phyloP scores from a whole-genome alignment of 2,797 vertebrate species.

The Thalassophryne amazonica region DNA sequence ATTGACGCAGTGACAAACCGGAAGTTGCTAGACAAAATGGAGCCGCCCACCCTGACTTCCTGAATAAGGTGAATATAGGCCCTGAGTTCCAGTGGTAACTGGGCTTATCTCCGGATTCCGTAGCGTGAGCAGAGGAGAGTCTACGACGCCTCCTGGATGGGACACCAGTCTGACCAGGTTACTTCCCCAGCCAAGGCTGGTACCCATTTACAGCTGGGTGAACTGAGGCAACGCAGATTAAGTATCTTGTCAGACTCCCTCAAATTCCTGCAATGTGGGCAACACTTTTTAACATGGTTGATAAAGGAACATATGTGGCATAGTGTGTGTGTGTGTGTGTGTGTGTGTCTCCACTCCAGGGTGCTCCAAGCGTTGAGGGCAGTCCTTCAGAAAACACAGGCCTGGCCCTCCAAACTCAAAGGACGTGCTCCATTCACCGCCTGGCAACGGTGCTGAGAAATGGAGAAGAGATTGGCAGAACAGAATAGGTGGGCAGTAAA shows the following conservation, averaged over 20 bases:
- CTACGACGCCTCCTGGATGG: too few species aligned
- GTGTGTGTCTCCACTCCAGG: constrained; percentile 72
- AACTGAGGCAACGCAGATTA: too few species aligned
- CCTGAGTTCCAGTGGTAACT: too few species aligned
- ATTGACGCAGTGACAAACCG: too few species aligned
- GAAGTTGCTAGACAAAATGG: too few species aligned
- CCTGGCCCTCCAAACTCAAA: constrained; percentile 74
- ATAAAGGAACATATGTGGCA: constrained; percentile 62
- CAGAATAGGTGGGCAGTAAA: constrained; percentile 76
- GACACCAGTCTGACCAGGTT: too few species aligned
- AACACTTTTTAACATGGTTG: constrained; percentile 38
- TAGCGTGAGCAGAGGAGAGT: too few species aligned
- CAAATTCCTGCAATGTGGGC: constrained; percentile 19
- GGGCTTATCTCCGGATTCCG: too few species aligned
- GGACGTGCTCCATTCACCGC: constrained; percentile 65
- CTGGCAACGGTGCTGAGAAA: constrained; percentile 72
- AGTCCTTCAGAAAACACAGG: constrained; percentile 75
- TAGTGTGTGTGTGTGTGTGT: constrained; percentile 27
- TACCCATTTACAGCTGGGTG: too few species aligned
- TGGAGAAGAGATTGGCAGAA: constrained; percentile 71
- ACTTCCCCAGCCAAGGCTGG: too few species aligned
- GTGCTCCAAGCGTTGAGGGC: constrained; percentile 77
- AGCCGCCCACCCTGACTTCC: too few species aligned
- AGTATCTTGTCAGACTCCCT: constrained; percentile 26
- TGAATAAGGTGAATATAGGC: too few species aligned